Evolutionary conservation across 2,888 invertebrate species (phyloP).

Genomic region (Kryphioiulus occultus): DNA sequence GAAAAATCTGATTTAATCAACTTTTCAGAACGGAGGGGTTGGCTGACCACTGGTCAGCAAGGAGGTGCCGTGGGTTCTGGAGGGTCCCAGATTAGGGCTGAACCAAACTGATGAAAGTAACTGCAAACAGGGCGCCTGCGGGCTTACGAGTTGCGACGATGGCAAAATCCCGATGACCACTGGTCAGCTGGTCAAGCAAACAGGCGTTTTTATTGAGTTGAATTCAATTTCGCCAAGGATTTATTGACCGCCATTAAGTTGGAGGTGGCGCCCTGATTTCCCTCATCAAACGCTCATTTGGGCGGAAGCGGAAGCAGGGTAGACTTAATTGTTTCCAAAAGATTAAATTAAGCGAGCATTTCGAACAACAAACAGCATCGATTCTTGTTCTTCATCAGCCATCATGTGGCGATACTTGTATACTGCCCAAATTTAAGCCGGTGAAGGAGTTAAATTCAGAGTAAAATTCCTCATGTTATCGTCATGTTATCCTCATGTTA

Average conservation of each 20-base stretch:
- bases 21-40: neutral
- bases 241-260: slow-evolving; percentile 5
- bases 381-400: no score
- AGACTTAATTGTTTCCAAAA: neutral
- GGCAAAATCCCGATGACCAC: neutral
- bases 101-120: no score
- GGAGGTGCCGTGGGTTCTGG: neutral
- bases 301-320: neutral
- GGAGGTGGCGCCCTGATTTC: neutral
- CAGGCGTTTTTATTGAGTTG: neutral
- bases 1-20: neutral
- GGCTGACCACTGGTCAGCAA: neutral
- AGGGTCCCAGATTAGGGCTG: no score
- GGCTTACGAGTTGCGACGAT: neutral
- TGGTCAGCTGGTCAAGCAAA: neutral
- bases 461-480: no score
- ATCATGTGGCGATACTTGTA: no score
- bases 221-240: neutral
- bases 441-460: no score
- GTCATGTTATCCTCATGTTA: no score
- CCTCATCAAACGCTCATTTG: neutral
- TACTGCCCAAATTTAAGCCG: no score
- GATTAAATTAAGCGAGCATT: neutral
- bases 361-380: neutral
- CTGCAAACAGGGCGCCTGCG: no score